phyloP scores from a whole-genome alignment of 2,113 vertebrate genomes.

The Gymnobelideus leadbeateri region DNA sequence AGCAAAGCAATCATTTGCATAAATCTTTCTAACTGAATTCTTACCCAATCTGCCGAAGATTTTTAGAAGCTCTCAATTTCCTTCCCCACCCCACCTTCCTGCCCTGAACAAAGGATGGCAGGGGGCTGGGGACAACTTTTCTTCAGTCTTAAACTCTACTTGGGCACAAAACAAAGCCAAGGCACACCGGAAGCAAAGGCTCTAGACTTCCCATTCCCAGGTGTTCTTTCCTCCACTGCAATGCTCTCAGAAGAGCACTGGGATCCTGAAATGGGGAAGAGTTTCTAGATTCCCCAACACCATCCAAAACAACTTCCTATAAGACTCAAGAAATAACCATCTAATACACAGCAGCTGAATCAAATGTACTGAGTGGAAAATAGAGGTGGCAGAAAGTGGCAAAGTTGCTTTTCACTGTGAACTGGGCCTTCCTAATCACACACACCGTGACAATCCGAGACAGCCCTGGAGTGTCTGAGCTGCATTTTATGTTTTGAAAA shows the following conservation, averaged over 20 bases:
- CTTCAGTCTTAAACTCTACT: background rate
- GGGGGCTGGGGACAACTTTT: slow-evolving; percentile 12
- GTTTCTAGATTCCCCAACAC: slow-evolving; percentile 50
- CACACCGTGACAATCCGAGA: slow-evolving; percentile 52
- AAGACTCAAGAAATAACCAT: slow-evolving; percentile 54
- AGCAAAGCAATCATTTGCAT: slow-evolving; percentile 23
- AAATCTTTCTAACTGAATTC: slow-evolving; percentile 35
- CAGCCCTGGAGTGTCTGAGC: slow-evolving; percentile 39
- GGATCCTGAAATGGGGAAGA: slow-evolving; percentile 19
- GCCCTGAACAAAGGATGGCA: slow-evolving; percentile 1
- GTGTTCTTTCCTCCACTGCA: background rate
- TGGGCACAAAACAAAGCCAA: slow-evolving; percentile 37
- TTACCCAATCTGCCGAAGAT: slow-evolving; percentile 34
- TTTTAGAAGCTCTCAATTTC: slow-evolving; percentile 18
- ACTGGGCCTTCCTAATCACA: slow-evolving; percentile 47
- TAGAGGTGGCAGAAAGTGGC: background rate
- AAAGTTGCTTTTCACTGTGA: slow-evolving; percentile 2
- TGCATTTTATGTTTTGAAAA: slow-evolving; percentile 61
- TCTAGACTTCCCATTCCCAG: slow-evolving; percentile 12
- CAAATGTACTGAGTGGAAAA: slow-evolving; percentile 42
- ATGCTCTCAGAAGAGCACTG: background rate
- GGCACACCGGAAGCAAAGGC: background rate
- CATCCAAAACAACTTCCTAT: slow-evolving; percentile 48
- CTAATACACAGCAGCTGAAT: slow-evolving; percentile 42
- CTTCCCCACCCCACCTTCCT: background rate